These are phyloP conservation scores for Rhadina sibilatrix DNA, from an alignment of 2,113 vertebrate species.

Conservation along the genomic window DNA sequence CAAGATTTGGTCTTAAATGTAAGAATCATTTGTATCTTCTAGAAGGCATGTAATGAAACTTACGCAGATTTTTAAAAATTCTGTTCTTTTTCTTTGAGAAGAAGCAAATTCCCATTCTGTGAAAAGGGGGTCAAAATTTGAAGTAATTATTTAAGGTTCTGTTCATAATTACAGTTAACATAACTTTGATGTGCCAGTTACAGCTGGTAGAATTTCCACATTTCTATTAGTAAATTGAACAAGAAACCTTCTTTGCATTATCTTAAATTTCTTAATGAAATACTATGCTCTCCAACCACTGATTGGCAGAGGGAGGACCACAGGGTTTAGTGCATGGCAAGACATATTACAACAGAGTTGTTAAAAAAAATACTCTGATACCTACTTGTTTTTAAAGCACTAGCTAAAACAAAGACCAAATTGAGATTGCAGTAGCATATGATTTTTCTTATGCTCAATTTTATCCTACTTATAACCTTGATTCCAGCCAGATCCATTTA, in stretches of 20 bases:
- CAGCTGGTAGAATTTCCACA: neutral
- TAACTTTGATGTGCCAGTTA: neutral
- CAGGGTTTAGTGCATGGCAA: neutral
- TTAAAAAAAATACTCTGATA: neutral
- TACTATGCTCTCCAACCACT: neutral
- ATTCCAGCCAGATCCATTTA: neutral
- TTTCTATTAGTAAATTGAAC: conserved; percentile 3
- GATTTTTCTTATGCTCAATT: neutral
- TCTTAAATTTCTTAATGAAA: neutral
- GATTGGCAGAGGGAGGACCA: conserved; percentile 25
- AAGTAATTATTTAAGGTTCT: neutral
- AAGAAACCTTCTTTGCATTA: neutral
- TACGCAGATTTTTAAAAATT: neutral
- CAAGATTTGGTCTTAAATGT: neutral
- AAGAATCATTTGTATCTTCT: neutral
- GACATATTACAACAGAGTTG: neutral
- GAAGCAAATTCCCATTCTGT: neutral
- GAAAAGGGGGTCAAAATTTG: neutral
- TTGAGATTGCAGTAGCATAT: neutral
- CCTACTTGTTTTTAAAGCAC: neutral
- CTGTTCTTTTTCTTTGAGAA: neutral
- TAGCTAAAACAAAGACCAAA: neutral
- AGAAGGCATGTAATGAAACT: neutral
- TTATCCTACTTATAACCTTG: neutral
- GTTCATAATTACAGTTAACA: neutral